Conservation (phyloP, 2,888 invertebrate species). For the Microctonus hyperodae region DNA sequence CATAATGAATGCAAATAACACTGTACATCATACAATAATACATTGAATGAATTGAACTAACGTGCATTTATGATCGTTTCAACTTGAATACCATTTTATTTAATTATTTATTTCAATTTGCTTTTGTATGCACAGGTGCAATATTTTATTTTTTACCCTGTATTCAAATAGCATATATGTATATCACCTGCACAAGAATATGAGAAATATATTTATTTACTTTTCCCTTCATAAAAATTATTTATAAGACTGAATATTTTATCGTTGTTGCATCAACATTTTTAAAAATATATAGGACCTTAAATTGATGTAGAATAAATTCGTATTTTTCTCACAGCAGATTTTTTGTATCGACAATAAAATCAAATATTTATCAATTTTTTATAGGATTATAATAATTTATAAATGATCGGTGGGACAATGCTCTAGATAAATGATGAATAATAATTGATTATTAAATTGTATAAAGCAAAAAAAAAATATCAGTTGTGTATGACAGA, state of each 20-base stretch:
- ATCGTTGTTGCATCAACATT: neutral
- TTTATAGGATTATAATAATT: neutral
- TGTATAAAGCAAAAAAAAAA: too few relatives aligned
- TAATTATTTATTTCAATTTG: neutral
- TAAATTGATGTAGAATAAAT: neutral
- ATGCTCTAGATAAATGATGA: too few relatives aligned
- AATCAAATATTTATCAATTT: neutral
- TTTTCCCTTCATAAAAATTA: neutral
- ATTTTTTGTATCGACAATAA: neutral
- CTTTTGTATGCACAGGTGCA: neutral
- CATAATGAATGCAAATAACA: neutral
- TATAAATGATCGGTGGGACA: constrained; percentile 4
- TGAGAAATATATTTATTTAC: neutral
- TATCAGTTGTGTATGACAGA: too few relatives aligned
- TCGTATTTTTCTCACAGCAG: neutral
- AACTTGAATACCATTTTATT: neutral
- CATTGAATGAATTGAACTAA: neutral
- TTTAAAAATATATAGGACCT: neutral
- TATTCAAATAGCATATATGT: neutral
- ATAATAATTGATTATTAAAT: too few relatives aligned
- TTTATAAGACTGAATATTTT: neutral
- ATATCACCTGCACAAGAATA: neutral
- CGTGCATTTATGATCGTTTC: neutral
- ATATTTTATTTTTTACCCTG: neutral
- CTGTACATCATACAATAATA: neutral